Evolutionary conservation across 2,113 vertebrate genomes (phyloP).

Genomic region (Pleuronectes platessa): DNA sequence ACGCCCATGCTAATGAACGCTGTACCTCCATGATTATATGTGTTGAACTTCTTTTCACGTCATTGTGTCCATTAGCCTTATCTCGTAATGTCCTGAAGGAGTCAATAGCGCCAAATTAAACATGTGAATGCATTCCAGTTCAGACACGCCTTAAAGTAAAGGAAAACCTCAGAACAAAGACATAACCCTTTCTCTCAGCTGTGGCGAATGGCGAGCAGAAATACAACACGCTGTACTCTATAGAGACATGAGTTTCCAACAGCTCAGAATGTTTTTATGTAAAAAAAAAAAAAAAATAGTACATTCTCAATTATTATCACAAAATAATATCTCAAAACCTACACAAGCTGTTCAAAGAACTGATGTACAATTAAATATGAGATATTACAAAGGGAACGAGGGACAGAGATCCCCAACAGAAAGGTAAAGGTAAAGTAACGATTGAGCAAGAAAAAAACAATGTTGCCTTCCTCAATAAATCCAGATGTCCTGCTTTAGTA

Average conservation of each 20-base stretch:
- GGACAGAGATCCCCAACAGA: too few species aligned
- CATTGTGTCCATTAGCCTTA: background rate
- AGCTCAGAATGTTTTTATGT: background rate
- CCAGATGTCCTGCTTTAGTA: too few species aligned
- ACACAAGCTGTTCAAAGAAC: too few species aligned
- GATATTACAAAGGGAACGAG: too few species aligned
- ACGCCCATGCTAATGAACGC: conserved; percentile 6
- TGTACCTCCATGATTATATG: background rate
- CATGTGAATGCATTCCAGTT: conserved; percentile 1
- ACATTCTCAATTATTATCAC: too few species aligned
- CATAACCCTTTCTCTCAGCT: conserved; percentile 23
- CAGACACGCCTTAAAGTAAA: conserved; percentile 22
- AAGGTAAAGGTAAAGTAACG: too few species aligned
- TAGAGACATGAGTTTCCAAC: background rate
- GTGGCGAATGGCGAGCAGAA: background rate
- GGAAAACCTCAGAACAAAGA: conserved; percentile 23
- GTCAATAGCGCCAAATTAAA: conserved; percentile 23
- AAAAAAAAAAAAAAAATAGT: too few species aligned
- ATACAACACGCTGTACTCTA: background rate
- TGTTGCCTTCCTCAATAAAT: too few species aligned
- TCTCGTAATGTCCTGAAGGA: background rate
- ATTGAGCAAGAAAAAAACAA: too few species aligned
- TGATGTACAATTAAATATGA: background rate
- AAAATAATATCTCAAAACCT: too few species aligned
- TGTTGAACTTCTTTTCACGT: background rate